phyloP scores from a whole-genome alignment of 2,888 invertebrate genomes.

The Osmoderma eremita region DNA sequence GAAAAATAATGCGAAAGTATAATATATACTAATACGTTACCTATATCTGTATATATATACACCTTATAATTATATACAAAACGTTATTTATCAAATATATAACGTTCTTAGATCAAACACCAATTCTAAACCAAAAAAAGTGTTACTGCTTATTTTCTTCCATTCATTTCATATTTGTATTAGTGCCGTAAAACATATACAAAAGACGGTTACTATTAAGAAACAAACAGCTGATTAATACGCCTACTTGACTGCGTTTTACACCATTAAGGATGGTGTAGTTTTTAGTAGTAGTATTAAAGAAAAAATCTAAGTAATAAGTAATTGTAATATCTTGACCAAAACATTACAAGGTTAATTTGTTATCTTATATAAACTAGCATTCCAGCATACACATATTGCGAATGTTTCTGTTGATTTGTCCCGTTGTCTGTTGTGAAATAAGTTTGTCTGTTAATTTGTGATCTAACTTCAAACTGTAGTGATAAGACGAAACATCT shows the following conservation, averaged over 20 bases:
- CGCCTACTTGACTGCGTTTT: constrained; percentile 4
- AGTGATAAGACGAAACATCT: constrained; percentile 12
- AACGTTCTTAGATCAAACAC: constrained; percentile 19
- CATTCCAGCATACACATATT: constrained; percentile 29
- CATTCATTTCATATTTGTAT: constrained; percentile 7
- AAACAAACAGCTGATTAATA: constrained; percentile 1
- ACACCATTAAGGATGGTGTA: constrained; percentile 9
- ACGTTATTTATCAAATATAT: constrained; percentile 15
- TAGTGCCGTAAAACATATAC: constrained; percentile 4
- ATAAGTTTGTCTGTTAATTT: not conserved
- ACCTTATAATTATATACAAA: constrained; percentile 22
- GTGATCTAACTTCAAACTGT: not conserved
- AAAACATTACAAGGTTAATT: constrained; percentile 26
- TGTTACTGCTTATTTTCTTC: constrained; percentile 4
- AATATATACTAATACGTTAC: constrained; percentile 18
- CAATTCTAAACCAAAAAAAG: not conserved
- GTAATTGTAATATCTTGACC: constrained; percentile 20
- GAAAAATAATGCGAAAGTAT: constrained; percentile 12
- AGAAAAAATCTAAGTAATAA: constrained; percentile 13
- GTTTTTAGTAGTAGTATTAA: constrained; percentile 22
- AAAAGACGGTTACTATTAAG: not conserved
- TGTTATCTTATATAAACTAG: constrained; percentile 11
- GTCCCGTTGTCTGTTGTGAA: constrained; percentile 5
- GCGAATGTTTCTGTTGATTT: constrained; percentile 17
- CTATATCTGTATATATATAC: constrained; percentile 23